Percentiles rank a stretch among this genome's conserved stretches.
phyloP scores from a whole-genome alignment of 2,888 invertebrate genomes.

The Lepidochrysops patricia region DNA sequence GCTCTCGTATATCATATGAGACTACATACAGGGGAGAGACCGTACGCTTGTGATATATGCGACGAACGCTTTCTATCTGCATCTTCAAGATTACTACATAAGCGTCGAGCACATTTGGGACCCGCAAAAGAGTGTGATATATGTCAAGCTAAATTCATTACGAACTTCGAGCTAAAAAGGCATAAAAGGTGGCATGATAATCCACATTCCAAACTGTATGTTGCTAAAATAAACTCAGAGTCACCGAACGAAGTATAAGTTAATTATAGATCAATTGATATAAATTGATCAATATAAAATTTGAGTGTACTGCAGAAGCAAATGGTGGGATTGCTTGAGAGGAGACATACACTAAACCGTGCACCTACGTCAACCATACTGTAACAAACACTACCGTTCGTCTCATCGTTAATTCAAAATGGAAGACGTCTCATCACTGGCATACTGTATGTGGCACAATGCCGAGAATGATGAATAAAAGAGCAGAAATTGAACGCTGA shows the following conservation, averaged over 20 bases:
- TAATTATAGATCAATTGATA: too few relatives aligned
- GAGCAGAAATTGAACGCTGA: too few relatives aligned
- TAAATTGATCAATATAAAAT: neutral
- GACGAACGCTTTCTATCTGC: slow-evolving; percentile 53
- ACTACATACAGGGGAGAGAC: slow-evolving; percentile 57
- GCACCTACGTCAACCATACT: too few relatives aligned
- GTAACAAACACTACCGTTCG: too few relatives aligned
- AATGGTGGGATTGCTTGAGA: too few relatives aligned
- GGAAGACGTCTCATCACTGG: too few relatives aligned
- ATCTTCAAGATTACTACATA: slow-evolving; percentile 53
- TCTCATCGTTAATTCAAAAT: too few relatives aligned
- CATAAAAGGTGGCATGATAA: slow-evolving; percentile 51
- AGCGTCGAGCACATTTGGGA: slow-evolving; percentile 46
- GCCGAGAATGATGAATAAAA: too few relatives aligned
- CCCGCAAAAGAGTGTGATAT: slow-evolving; percentile 46
- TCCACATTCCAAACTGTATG: slow-evolving; percentile 52
- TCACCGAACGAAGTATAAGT: neutral
- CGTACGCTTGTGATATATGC: slow-evolving; percentile 54
- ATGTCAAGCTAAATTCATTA: slow-evolving; percentile 49
- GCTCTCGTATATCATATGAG: slow-evolving; percentile 51
- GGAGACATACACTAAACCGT: too few relatives aligned
- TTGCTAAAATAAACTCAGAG: neutral
- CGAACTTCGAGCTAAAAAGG: slow-evolving; percentile 37
- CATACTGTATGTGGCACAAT: too few relatives aligned
- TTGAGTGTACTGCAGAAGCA: too few relatives aligned